Percentiles rank a stretch among this genome's conserved stretches.
Conservation (phyloP, 2,888 invertebrate genomes). For the Tachystola acroxantha region DNA sequence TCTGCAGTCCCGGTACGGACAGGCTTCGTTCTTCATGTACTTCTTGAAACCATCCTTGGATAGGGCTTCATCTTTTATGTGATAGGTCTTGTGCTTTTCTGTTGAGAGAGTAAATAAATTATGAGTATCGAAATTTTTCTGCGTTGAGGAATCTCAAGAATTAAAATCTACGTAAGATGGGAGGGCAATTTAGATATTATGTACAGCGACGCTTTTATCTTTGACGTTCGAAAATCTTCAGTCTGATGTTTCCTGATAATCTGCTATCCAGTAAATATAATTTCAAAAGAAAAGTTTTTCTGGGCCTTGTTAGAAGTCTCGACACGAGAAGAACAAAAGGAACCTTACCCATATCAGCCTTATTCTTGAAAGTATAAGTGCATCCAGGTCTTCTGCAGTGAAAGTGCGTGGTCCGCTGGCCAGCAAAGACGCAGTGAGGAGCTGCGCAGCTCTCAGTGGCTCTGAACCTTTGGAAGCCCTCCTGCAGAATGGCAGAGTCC, state of each 20-base stretch:
- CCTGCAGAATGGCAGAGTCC: conserved; percentile 97
- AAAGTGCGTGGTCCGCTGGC: conserved; percentile 97
- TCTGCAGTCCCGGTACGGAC: conserved; percentile 93
- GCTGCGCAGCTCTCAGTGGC: conserved; percentile 98
- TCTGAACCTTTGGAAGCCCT: conserved; percentile 97
- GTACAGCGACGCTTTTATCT: too few species aligned
- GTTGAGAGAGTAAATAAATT: too few species aligned
- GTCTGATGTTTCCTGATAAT: too few species aligned
- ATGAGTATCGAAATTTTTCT: too few species aligned
- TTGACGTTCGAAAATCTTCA: too few species aligned
- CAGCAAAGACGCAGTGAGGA: conserved; percentile 93
- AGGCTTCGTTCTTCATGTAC: conserved; percentile 97
- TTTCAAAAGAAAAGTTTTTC: too few species aligned
- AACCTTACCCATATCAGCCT: conserved; percentile 97
- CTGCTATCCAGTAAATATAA: too few species aligned
- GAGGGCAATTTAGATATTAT: too few species aligned
- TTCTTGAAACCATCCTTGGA: conserved; percentile 98
- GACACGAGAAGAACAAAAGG: too few species aligned
- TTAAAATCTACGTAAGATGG: too few species aligned
- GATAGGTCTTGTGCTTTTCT: conserved; percentile 99
- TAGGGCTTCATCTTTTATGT: conserved; percentile 97
- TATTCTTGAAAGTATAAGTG: conserved; percentile 98
- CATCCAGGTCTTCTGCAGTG: conserved; percentile 95
- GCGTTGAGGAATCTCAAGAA: too few species aligned
- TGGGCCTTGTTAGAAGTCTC: too few species aligned